Percentiles rank a stretch among this genome's conserved stretches.
Evolutionary conservation across 2,797 vertebrate species (phyloP).

Genomic region (Microctenopoma steveboyesi): DNA sequence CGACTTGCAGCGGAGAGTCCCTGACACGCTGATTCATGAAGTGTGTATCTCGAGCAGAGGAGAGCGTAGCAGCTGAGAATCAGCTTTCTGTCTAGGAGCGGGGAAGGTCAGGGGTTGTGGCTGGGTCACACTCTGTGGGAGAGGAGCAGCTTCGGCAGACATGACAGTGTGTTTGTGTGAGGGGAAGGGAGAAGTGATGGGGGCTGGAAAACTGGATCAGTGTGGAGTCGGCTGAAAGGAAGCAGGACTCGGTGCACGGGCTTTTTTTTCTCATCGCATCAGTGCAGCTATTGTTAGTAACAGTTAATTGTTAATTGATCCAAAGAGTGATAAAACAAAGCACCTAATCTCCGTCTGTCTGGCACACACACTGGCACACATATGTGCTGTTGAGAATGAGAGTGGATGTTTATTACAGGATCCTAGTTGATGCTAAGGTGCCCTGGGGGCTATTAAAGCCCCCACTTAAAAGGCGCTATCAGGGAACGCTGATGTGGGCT

Average conservation of each 20-base stretch:
- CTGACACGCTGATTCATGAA: constrained; percentile 16
- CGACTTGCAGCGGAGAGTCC: constrained; percentile 3
- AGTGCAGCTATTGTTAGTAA: constrained; percentile 64
- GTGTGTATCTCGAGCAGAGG: constrained; percentile 18
- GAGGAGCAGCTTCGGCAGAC: constrained; percentile 59
- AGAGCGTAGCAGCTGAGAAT: constrained; percentile 52
- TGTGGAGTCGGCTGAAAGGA: constrained; percentile 27
- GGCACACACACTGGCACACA: constrained; percentile 6
- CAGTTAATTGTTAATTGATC: constrained; percentile 78
- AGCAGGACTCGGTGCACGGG: constrained; percentile 25
- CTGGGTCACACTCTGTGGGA: constrained; percentile 77
- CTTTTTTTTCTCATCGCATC: constrained; percentile 28
- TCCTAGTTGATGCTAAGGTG: constrained; percentile 71
- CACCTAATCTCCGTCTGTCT: constrained; percentile 46
- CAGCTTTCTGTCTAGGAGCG: constrained; percentile 64
- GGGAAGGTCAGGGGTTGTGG: constrained; percentile 76
- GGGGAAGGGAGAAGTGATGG: constrained; percentile 25
- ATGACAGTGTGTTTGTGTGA: constrained; percentile 50
- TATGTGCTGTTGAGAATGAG: constrained; percentile 58
- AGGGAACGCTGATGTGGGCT: constrained; percentile 58
- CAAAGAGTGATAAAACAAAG: constrained; percentile 69
- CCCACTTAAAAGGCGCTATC: constrained; percentile 74
- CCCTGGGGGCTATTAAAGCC: constrained; percentile 75
- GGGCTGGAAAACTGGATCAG: constrained; percentile 29
- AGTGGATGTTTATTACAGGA: constrained; percentile 81